Evolutionary conservation across 2,797 vertebrate species (phyloP).

Genomic region (Sebastes cheni): DNA sequence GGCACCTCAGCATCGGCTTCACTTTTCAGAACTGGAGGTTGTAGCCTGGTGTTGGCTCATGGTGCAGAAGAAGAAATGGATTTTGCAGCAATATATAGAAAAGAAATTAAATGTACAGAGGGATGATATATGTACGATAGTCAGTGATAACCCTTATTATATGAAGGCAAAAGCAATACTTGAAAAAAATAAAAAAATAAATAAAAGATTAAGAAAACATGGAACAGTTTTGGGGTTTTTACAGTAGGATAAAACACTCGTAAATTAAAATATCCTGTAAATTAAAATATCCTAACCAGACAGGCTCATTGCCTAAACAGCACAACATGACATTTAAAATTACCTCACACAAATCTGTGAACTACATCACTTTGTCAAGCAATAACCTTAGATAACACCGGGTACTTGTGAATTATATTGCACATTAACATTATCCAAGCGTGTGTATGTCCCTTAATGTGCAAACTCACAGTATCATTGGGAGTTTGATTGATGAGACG

Average conservation of each 20-base stretch:
- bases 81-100: not conserved
- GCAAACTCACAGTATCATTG: slow-evolving; percentile 10
- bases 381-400: slow-evolving; percentile 10
- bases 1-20: too few species aligned
- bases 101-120: not conserved
- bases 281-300: not conserved
- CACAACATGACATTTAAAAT: not conserved
- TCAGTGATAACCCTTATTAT: not conserved
- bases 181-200: too few species aligned
- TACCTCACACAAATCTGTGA: slow-evolving; percentile 1
- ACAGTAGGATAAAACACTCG: not conserved
- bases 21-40: too few species aligned
- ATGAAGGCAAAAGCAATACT: not conserved
- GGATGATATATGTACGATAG: not conserved
- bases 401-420: slow-evolving; percentile 15
- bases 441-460: slow-evolving; percentile 37
- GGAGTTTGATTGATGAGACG: slow-evolving; percentile 58
- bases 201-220: not conserved
- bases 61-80: not conserved
- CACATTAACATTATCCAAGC: slow-evolving; percentile 22
- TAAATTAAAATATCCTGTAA: not conserved
- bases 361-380: slow-evolving; percentile 15
- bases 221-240: not conserved
- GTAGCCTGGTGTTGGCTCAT: too few species aligned
- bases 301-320: not conserved